A percentile compares a stretch with the other conserved stretches of the same genome.
These are phyloP conservation scores for Girardia tigrina DNA, from an alignment of 2,888 invertebrate species.

Conservation along the genomic window DNA sequence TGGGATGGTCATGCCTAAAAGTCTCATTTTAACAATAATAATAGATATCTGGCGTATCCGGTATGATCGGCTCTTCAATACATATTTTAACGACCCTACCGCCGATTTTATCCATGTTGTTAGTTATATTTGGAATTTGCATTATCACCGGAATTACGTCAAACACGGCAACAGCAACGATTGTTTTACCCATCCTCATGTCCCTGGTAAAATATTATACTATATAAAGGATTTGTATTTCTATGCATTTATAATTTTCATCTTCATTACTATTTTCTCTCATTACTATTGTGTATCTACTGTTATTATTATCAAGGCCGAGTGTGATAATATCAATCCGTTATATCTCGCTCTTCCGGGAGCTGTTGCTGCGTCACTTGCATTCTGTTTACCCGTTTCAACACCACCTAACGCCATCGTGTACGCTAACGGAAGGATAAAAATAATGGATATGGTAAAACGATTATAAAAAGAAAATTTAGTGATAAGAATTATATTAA, in stretches of 20 bases:
- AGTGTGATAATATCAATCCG: conserved; percentile 64
- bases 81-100: background rate
- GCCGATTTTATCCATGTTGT: background rate
- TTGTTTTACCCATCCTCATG: conserved; percentile 26
- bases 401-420: conserved; percentile 88
- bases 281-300: background rate
- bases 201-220: conserved; percentile 4
- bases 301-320: conserved; percentile 54
- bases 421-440: conserved; percentile 54
- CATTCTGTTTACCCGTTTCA: conserved; percentile 76
- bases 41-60: conserved; percentile 24
- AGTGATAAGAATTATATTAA: background rate
- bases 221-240: too few species aligned
- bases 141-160: conserved; percentile 33
- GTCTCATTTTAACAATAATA: background rate
- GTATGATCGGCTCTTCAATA: conserved; percentile 11
- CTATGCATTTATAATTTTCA: background rate
- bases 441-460: conserved; percentile 48
- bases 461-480: background rate
- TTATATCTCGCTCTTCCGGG: conserved; percentile 77
- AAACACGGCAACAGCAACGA: conserved; percentile 31
- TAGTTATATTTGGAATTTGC: background rate
- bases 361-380: conserved; percentile 73
- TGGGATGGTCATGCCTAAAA: conserved; percentile 37
- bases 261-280: background rate